Evolutionary conservation across 2,113 vertebrate species (phyloP).

Genomic region (Gorsachius goisagi): DNA sequence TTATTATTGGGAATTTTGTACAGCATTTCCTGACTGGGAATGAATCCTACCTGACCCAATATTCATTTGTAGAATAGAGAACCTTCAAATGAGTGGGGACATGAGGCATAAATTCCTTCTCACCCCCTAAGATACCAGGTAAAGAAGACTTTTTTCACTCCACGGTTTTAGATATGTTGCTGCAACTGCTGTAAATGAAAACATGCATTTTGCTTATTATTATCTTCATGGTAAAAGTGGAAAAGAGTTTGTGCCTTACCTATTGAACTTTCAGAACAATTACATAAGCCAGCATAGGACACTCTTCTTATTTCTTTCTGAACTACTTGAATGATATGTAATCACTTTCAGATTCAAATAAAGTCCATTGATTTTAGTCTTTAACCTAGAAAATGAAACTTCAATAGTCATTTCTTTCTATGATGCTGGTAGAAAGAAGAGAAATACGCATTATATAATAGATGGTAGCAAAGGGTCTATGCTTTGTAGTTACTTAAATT

Average conservation of each 20-base stretch:
- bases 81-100: background rate
- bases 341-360: background rate
- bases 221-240: background rate
- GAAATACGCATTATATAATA: background rate
- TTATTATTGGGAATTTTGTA: background rate
- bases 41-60: background rate
- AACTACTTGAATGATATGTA: background rate
- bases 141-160: background rate
- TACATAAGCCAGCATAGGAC: background rate
- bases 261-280: background rate
- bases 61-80: background rate
- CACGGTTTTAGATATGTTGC: background rate
- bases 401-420: background rate
- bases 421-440: background rate
- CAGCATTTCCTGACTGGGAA: background rate
- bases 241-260: background rate
- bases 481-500: constrained; percentile 13
- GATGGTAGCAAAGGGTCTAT: background rate
- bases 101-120: background rate
- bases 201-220: background rate
- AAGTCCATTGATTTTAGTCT: background rate
- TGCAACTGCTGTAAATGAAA: background rate
- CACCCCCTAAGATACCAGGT: background rate
- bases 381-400: background rate
- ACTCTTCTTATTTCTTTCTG: background rate